Evolutionary conservation across 2,888 invertebrate genomes (phyloP), one percentile per base, ranked within the genome.

Genomic region (Andrena camellia): DNA sequence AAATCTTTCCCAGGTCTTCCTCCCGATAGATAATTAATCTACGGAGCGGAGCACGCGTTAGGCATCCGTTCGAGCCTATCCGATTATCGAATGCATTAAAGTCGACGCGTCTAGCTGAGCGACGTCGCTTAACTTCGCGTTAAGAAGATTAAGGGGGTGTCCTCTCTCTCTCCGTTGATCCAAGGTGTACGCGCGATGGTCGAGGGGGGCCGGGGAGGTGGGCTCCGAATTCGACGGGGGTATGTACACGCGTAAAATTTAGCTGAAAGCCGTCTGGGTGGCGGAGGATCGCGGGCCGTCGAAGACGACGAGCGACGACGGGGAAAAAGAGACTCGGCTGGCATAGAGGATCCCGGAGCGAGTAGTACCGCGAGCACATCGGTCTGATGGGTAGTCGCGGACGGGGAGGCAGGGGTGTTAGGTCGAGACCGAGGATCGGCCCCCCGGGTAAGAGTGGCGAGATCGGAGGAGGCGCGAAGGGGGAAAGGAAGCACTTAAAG

Each of bases 401-500:
- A 86, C 84, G 86, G 83, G 84, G 69, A 64, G 64, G 76, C 54
- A n/a, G 70, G 69, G 74, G 77, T 59, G 64, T 74, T 84, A 85
- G 85, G 81, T 88, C 83, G 85, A 81, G 85, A 84, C 86, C 86
- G 83, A 84, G 90, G 84, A 88, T 86, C 82, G 89, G 81, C 89
- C 88, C 84, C 80, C 86, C 86, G 88, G 87, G 87, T 87, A 86
- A 86, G 86, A 83, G 89, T 70, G 83, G 80, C 81, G 81, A 77
- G 87, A 80, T 78, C 84, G 86, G 78, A 76, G 88, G 82, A 73
- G 76, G 71, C 78, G 79, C 17, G 83, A 85, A 86, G 88, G 90
- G 90, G 88, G 90, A 90, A 91, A 93, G 92, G 93, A 93, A 94
- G 94, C 94, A 94, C 94, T 94, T 94, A 94, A 94, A 94, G 94